Evolutionary conservation across 2,797 vertebrate species (phyloP).

Genomic region (Neopelma chrysocephalum): DNA sequence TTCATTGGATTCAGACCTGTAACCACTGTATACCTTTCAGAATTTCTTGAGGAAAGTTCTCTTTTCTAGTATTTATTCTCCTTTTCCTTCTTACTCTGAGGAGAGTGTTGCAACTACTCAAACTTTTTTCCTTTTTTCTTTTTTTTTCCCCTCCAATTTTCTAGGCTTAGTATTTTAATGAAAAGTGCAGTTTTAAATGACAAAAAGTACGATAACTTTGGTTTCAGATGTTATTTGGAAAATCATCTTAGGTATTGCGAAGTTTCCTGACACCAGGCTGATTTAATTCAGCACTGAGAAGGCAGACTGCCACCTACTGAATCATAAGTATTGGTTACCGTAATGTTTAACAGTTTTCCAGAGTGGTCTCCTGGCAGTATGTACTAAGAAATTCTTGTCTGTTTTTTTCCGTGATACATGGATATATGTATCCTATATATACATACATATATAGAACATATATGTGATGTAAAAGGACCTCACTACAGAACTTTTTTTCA

Average conservation of each 20-base stretch:
- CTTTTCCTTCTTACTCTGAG: not conserved
- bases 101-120: not conserved
- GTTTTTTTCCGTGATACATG: not conserved
- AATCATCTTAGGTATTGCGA: not conserved
- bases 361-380: not conserved
- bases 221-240: not conserved
- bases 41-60: not conserved
- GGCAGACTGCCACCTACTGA: not conserved
- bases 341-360: not conserved
- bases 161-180: not conserved
- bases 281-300: not conserved
- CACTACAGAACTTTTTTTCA: not conserved
- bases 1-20: not conserved
- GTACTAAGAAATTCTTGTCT: not conserved
- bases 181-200: not conserved
- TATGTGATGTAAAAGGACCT: not conserved
- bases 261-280: not conserved
- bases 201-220: not conserved
- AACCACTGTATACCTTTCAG: not conserved
- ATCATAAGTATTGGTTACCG: not conserved
- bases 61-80: not conserved
- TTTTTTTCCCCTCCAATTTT: accelerated
- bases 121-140: not conserved
- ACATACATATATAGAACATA: not conserved
- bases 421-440: not conserved